Conservation (phyloP, 1,140 invertebrate species). For the Rhynchophorus ferrugineus region DNA sequence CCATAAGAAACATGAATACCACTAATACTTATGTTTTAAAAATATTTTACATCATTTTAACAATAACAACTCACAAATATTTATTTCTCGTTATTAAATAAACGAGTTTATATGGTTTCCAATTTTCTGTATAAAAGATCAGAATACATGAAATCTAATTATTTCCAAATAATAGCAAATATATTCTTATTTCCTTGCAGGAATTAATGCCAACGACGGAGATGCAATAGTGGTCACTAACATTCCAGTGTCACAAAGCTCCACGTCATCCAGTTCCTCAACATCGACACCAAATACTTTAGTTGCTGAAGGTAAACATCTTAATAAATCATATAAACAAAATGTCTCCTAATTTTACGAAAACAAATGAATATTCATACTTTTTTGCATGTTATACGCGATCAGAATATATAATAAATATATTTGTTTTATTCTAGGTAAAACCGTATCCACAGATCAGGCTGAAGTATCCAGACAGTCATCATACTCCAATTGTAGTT, state of each 20-base stretch:
- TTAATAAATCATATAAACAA: background rate
- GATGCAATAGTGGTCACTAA: conserved; percentile 10
- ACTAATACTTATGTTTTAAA: no score
- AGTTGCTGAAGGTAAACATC: conserved; percentile 14
- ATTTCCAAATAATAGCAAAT: background rate
- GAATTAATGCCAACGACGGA: conserved; percentile 7
- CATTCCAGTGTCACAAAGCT: conserved; percentile 16
- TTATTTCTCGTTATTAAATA: background rate
- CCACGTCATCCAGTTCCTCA: conserved; percentile 7
- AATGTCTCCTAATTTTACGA: background rate
- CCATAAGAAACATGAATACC: no score
- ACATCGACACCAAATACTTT: conserved; percentile 17
- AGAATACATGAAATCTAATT: background rate
- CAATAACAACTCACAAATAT: background rate
- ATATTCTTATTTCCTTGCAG: conserved; percentile 8
- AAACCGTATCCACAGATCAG: conserved; percentile 12
- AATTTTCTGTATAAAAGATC: background rate
- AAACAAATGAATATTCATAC: background rate
- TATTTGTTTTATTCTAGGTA: conserved; percentile 12
- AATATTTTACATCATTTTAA: no score
- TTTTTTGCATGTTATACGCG: background rate
- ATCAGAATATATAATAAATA: no score
- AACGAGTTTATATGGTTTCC: background rate
- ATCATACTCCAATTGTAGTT: conserved; percentile 20
- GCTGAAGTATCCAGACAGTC: conserved; percentile 20